Evolutionary conservation across 2,888 invertebrate genomes (phyloP).

Genomic region (Lochmaea capreae): DNA sequence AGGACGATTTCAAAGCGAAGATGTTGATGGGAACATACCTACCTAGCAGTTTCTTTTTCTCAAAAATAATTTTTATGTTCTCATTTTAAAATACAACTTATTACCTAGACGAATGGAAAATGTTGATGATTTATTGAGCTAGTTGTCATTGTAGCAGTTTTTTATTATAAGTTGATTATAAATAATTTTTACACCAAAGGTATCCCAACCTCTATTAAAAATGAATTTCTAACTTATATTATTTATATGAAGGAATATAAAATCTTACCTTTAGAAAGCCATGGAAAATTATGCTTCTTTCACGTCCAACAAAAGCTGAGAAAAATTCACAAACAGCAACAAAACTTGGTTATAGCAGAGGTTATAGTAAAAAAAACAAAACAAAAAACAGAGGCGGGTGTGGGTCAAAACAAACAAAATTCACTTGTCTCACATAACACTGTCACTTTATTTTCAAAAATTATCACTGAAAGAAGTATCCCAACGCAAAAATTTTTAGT

Average conservation of each 20-base stretch:
- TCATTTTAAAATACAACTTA: no score
- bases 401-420: constrained; percentile 49
- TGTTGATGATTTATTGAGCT: no score
- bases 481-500: constrained; percentile 23
- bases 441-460: constrained; percentile 41
- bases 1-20: no score
- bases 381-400: constrained; percentile 48
- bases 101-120: no score
- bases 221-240: neutral
- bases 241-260: neutral
- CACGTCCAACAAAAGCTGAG: constrained; percentile 36
- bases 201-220: neutral
- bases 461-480: constrained; percentile 48
- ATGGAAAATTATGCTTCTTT: constrained; percentile 35
- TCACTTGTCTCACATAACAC: constrained; percentile 49
- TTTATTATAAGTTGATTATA: neutral
- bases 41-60: no score
- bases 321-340: constrained; percentile 35
- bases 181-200: neutral
- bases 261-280: constrained; percentile 16
- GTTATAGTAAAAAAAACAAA: constrained; percentile 25
- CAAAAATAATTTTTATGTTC: no score
- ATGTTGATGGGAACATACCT: no score
- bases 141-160: no score
- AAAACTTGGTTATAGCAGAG: constrained; percentile 13